Evolutionary conservation across 2,113 vertebrate species (phyloP).

Genomic region (Gallinago undulata): DNA sequence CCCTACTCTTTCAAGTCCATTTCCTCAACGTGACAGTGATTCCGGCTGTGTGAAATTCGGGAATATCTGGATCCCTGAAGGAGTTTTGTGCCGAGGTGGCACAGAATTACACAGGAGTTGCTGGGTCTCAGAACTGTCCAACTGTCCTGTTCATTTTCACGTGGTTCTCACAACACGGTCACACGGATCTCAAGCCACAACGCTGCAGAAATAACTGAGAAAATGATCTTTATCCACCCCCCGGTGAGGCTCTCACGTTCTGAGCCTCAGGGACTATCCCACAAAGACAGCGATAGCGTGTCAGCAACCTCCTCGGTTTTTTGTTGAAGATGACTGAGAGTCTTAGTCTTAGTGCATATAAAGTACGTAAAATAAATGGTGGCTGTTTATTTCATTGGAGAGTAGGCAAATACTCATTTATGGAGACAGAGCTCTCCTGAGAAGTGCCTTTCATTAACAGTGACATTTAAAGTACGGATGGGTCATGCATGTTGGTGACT

Average conservation of each 20-base stretch:
- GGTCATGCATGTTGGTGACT: neutral
- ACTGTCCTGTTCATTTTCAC: neutral
- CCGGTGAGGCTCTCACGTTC: neutral
- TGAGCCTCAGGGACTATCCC: neutral
- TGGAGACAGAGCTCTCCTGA: neutral
- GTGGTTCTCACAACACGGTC: neutral
- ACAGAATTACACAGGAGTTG: neutral
- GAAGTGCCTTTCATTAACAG: rapidly evolving
- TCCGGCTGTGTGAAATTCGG: neutral
- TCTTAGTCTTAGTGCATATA: neutral
- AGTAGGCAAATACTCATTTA: neutral
- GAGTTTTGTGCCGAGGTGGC: neutral
- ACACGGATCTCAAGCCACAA: neutral
- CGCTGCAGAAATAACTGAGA: neutral
- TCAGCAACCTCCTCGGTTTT: neutral
- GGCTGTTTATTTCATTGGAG: neutral
- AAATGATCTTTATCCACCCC: neutral
- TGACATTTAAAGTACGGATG: neutral
- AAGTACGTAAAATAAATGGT: neutral
- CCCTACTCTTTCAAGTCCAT: rapidly evolving
- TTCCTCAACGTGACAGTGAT: neutral
- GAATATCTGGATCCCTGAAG: neutral
- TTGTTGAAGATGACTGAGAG: neutral
- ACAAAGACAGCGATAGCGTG: neutral
- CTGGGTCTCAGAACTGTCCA: neutral